Evolutionary conservation across 2,888 invertebrate species (phyloP).

Genomic region (Stomorhina lunata): DNA sequence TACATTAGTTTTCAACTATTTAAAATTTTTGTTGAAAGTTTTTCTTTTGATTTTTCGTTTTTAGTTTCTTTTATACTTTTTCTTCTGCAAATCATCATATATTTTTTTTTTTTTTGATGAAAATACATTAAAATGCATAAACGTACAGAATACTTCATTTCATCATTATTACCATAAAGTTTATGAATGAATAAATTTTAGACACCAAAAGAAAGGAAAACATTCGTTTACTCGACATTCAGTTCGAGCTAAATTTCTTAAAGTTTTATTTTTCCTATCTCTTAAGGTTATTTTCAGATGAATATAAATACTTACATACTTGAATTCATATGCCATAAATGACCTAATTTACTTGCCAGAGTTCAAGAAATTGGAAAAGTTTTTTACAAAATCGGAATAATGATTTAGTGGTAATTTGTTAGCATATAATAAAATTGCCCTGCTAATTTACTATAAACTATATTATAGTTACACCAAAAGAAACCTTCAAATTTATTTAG

Average conservation of each 20-base stretch:
- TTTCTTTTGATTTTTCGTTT: background rate
- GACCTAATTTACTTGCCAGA: no score
- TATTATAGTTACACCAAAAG: no score
- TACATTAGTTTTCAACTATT: conserved; percentile 9
- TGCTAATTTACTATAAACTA: no score
- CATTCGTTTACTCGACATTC: background rate
- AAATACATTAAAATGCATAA: conserved; percentile 21
- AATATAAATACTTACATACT: no score
- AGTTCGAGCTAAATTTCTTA: background rate
- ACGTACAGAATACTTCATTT: background rate
- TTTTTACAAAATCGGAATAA: no score
- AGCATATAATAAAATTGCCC: no score
- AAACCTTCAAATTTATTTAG: no score
- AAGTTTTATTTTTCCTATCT: background rate
- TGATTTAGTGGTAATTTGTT: no score
- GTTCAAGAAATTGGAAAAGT: no score
- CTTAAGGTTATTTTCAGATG: no score
- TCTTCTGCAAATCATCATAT: conserved; percentile 24
- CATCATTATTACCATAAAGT: conserved; percentile 19
- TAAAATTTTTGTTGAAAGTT: conserved; percentile 12
- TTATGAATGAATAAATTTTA: background rate
- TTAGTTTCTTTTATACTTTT: conserved; percentile 3
- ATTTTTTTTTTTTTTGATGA: background rate
- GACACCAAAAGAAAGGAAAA: no score
- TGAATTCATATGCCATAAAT: no score